Conservation (phyloP, 1,140 invertebrate species). For the Homalodisca vitripennis region DNA sequence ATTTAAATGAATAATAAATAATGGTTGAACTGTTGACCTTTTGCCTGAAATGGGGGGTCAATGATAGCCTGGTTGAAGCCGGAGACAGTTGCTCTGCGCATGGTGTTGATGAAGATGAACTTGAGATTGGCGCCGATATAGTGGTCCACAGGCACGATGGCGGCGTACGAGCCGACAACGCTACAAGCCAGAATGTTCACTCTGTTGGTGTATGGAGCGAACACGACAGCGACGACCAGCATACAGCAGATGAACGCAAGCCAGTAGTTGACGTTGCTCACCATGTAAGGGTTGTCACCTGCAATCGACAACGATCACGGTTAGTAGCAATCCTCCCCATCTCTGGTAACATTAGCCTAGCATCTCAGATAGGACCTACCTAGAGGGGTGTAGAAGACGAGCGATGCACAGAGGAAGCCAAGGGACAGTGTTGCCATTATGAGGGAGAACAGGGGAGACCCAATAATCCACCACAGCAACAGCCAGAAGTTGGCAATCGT, state of each 20-base stretch:
- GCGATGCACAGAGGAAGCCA: background rate
- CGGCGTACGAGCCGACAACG: constrained; percentile 61
- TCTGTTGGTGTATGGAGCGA: constrained; percentile 53
- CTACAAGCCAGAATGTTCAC: constrained; percentile 62
- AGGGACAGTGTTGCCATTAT: background rate
- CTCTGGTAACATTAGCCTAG: too few species aligned
- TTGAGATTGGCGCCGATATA: constrained; percentile 63
- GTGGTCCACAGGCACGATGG: constrained; percentile 61
- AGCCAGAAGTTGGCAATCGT: background rate
- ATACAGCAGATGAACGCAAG: constrained; percentile 53
- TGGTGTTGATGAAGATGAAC: constrained; percentile 66
- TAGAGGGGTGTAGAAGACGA: background rate
- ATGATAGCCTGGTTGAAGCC: constrained; percentile 60
- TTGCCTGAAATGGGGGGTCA: constrained; percentile 58
- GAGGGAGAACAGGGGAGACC: constrained; percentile 1
- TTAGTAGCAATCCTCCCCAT: too few species aligned
- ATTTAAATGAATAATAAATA: too few species aligned
- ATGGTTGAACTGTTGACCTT: constrained; percentile 55
- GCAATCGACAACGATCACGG: background rate
- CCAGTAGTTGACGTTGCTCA: constrained; percentile 61
- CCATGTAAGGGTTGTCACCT: background rate
- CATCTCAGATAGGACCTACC: constrained; percentile 5
- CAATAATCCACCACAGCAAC: constrained; percentile 9
- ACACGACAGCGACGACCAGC: constrained; percentile 52
- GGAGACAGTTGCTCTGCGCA: constrained; percentile 57